A percentile compares a stretch with the other conserved stretches of the same genome.
These are phyloP conservation scores for Agapornis roseicollis DNA, from an alignment of 2,113 vertebrate genomes.

Conservation along the genomic window DNA sequence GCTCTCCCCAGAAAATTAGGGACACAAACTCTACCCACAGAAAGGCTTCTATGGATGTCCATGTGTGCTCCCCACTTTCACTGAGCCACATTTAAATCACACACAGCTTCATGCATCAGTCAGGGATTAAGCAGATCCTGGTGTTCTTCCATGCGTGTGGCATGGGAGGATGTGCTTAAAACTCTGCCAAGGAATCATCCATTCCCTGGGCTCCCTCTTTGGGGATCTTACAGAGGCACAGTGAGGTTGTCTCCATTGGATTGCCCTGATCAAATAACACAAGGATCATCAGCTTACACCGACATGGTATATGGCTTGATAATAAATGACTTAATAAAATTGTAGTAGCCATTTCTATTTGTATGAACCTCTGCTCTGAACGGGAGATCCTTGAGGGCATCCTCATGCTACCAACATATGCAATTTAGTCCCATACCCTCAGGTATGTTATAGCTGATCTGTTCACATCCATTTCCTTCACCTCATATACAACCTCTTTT, in stretches of 20 bases:
- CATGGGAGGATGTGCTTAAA: background rate
- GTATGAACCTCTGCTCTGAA: background rate
- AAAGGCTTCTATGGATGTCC: background rate
- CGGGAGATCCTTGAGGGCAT: background rate
- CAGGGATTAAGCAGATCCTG: no score
- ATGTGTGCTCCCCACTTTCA: rapidly evolving
- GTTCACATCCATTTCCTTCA: background rate
- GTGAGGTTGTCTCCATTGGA: background rate
- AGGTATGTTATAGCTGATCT: background rate
- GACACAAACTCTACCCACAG: background rate
- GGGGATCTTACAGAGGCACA: background rate
- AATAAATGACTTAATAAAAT: background rate
- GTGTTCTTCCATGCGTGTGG: no score
- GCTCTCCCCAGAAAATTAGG: background rate
- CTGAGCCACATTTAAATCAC: no score
- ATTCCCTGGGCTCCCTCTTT: background rate
- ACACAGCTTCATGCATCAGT: rapidly evolving
- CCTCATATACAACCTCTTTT: background rate
- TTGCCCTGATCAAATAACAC: background rate
- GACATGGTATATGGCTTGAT: background rate
- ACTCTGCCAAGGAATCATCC: background rate
- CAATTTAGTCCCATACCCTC: background rate
- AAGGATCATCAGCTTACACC: background rate
- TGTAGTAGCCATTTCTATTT: background rate
- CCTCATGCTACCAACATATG: background rate